Evolutionary conservation across 2,797 vertebrate species (phyloP).

Genomic region (Astyanax mexicanus): DNA sequence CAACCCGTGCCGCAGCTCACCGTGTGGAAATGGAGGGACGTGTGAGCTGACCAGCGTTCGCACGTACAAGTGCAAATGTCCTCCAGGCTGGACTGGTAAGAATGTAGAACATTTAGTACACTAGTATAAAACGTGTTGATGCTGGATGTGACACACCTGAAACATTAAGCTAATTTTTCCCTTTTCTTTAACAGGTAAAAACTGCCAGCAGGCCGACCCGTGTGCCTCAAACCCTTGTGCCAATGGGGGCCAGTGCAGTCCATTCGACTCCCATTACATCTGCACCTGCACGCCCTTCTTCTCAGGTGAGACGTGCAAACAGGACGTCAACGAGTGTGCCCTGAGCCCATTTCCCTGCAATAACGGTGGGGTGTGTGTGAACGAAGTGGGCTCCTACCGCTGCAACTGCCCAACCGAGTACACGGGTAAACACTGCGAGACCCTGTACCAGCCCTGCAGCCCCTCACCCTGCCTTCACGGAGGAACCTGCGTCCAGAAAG

Average conservation of each 20-base stretch:
- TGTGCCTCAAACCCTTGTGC: conserved; percentile 95
- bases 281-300: conserved; percentile 86
- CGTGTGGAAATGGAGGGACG: conserved; percentile 90
- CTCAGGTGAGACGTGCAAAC: conserved; percentile 89
- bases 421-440: conserved; percentile 88
- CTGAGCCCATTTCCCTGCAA: conserved; percentile 78
- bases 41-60: conserved; percentile 83
- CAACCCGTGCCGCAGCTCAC: conserved; percentile 83
- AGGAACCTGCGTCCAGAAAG: conserved; percentile 87
- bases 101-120: too few species aligned
- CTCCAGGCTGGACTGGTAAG: conserved; percentile 93
- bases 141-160: too few species aligned
- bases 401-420: conserved; percentile 85
- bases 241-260: conserved; percentile 87
- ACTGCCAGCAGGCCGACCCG: conserved; percentile 90
- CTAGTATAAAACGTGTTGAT: not conserved
- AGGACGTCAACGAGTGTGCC: conserved; percentile 90
- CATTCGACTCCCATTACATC: conserved; percentile 83
- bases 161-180: not conserved
- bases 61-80: conserved; percentile 89
- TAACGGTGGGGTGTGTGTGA: conserved; percentile 86
- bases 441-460: conserved; percentile 91
- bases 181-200: conserved; percentile 79
- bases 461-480: conserved; percentile 85
- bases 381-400: conserved; percentile 86